Evolutionary conservation across 2,797 vertebrate genomes (phyloP), one percentile per base, ranked within the genome.

Genomic region (Oreochromis grahami): DNA sequence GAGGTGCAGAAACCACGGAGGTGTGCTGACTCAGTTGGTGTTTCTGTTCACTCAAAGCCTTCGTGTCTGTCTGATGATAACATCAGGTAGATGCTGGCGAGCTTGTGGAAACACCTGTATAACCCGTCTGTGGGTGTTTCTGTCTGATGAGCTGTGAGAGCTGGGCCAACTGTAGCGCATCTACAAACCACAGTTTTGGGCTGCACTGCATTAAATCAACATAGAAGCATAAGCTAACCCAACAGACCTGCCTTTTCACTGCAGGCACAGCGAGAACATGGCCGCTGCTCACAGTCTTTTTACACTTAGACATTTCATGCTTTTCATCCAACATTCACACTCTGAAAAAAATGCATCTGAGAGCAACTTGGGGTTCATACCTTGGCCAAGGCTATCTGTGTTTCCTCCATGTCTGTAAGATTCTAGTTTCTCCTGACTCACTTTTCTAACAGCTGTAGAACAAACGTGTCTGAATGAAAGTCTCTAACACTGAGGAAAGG

Each of bases 201-300:
- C 34, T 12, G 7, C 34, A n/a, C 0, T 11, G 0, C 34, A 65
- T 65, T 38, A 38, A 3, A 65, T 65, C 29, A 8, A 14, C 19
- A 5, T 38, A 13, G 60, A 63, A 38, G 2, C 6, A 3, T n/a
- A 0, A 36, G 32, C 17, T 60, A 36, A 38, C 19, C 34, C 9
- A 1, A n/a, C 19, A 65, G 60, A 38, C 11, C 60, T 21, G 58
- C 58, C 58, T 60, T 36, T 60, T 34, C 29, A 60, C 58, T 60
- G 6, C 32, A 53, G 52, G 52, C 11, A 24, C 52, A 36, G 58
- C 9, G 19, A 65, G 19, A 21, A 21, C 34, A 21, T 65, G 60
- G 34, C 34, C 2, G 19, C 34, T 38, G 19, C 60, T 36, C 60
- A 38, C 19, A 65, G 55, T 0, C 8, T 58, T 58, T 32, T 3